Evolutionary conservation across 2,113 vertebrate species (phyloP).

Genomic region (Vimba vimba): DNA sequence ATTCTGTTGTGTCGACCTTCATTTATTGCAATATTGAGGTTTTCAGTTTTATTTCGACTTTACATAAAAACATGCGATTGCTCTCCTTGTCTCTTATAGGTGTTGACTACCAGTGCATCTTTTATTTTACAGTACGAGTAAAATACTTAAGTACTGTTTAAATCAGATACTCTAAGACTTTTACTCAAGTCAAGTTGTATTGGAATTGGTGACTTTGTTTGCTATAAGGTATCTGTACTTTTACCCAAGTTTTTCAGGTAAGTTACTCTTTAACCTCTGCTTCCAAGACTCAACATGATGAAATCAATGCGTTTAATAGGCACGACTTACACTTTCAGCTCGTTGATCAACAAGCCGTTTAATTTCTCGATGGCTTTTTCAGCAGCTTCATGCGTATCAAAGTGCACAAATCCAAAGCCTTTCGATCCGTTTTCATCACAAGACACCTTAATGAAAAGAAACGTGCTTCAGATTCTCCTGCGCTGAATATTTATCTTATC

Average conservation of each 20-base stretch:
- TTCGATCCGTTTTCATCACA: conserved; percentile 99
- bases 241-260: not conserved
- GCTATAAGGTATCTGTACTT: not conserved
- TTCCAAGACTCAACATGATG: too few relatives aligned
- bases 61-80: not conserved
- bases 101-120: not conserved
- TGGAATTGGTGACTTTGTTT: not conserved
- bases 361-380: conserved; percentile 98
- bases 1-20: not conserved
- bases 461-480: not conserved
- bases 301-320: not conserved
- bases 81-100: not conserved
- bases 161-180: not conserved
- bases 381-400: conserved; percentile 97
- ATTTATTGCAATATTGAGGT: not conserved
- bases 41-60: too few relatives aligned
- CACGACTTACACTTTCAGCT: conserved; percentile 95
- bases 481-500: not conserved
- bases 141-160: not conserved
- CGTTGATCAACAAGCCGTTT: conserved; percentile 98
- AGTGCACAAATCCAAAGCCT: conserved; percentile 98
- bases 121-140: not conserved
- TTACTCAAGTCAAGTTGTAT: not conserved
- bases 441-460: conserved; percentile 83
- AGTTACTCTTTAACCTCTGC: not conserved